phyloP scores from a whole-genome alignment of 64 coral and sea anemone species.

The Acropora tenuis region DNA sequence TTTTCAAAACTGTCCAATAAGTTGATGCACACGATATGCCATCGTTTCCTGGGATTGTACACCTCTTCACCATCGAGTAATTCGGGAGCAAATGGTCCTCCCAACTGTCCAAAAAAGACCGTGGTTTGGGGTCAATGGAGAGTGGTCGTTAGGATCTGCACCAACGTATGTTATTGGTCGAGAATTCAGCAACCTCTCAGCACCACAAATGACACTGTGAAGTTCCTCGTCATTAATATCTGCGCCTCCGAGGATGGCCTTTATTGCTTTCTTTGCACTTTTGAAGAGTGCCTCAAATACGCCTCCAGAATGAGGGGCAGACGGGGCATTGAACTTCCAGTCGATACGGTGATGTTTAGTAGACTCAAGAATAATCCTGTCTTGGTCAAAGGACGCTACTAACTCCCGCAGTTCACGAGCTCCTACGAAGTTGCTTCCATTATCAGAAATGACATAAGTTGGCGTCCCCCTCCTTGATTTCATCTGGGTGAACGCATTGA shows the following conservation, averaged over 20 bases:
- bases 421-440: slow-evolving; percentile 47
- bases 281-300: slow-evolving; percentile 42
- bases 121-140: slow-evolving; percentile 53
- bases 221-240: slow-evolving; percentile 54
- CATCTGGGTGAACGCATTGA: slow-evolving; percentile 35
- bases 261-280: slow-evolving; percentile 55
- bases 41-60: slow-evolving; percentile 46
- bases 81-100: slow-evolving; percentile 55
- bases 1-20: slow-evolving; percentile 52
- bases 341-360: neutral
- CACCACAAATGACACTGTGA: slow-evolving; percentile 36
- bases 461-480: slow-evolving; percentile 37
- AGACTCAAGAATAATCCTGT: slow-evolving; percentile 2
- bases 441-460: neutral
- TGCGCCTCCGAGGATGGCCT: slow-evolving; percentile 27
- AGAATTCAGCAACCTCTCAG: slow-evolving; percentile 53
- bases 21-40: slow-evolving; percentile 57
- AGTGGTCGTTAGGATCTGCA: slow-evolving; percentile 25
- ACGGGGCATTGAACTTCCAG: slow-evolving; percentile 35
- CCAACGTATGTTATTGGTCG: slow-evolving; percentile 45
- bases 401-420: slow-evolving; percentile 20
- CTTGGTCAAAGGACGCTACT: slow-evolving; percentile 1
- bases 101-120: slow-evolving; percentile 41
- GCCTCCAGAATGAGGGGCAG: slow-evolving; percentile 3
- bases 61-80: neutral